Base-by-base conservation (phyloP, 2,113 vertebrate species). In the Larimichthys polyactis region DNA sequence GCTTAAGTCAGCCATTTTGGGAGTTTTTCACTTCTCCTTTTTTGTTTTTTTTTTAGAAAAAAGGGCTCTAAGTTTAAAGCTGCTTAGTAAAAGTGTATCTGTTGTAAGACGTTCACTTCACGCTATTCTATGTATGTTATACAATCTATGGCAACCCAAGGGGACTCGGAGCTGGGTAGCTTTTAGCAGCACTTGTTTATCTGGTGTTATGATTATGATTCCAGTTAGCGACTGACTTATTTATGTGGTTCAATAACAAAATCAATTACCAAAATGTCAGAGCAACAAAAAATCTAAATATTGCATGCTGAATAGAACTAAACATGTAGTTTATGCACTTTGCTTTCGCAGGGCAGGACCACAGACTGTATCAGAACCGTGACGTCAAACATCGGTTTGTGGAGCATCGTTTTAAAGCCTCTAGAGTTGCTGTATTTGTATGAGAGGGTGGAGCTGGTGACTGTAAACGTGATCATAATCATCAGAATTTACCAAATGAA, bases 1-100 rank as follows among this genome's bases (percentile, higher is more conserved):
- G 68, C 44, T 29, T 15, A 29, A 73, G 27, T 49, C 44, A n/a
- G 71, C 43, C 71, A 49, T 62, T 54, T 69, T 70, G 43, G 8
- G 36, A 57, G 24, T 20, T 78, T 67, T 49, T 46, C 44, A 52
- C 15, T 51, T 36, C 52, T 12, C 66, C 62, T 22, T 24, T 9
- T 14, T 36, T 32, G 3, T 32, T 32, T 49, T 40, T 36, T 8
- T 57, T 58, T 6, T 27, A 29, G 24, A 58, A 58, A 55, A 24
- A 57, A 24, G 22, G 11, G n/a, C 24, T 57, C 24, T 22, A 57
- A 19, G 29, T 62, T 32, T 11, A 19, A 29, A 11, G 43, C 20
- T 19, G 27, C 11, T 49, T 46, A 4, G 11, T 22, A 16, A 40
- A 65, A 44, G 40, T 44, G 9, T 44, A 44, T 0, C 44, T n/a